A percentile compares a stretch with the other conserved stretches of the same genome.
Evolutionary conservation across 2,888 invertebrate genomes (phyloP).

Genomic region (Acrobasis repandana): DNA sequence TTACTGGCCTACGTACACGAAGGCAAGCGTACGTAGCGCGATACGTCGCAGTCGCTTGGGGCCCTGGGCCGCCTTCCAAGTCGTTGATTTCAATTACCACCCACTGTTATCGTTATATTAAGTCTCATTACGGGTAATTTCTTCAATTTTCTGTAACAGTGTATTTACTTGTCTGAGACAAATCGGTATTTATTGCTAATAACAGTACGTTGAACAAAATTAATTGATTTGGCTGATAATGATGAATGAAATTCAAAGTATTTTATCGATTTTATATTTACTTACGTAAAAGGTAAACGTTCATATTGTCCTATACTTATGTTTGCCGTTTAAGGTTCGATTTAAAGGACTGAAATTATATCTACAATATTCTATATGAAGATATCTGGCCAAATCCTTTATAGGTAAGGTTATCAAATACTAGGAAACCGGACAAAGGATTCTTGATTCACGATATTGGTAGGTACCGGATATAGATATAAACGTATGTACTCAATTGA

Average conservation of each 20-base stretch:
- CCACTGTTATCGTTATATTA: conserved; percentile 51
- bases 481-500: no score
- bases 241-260: background rate
- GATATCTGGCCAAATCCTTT: no score
- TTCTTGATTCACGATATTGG: no score
- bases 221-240: background rate
- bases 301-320: no score
- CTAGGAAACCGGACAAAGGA: no score
- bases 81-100: conserved; percentile 66
- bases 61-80: conserved; percentile 45
- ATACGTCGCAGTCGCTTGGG: conserved; percentile 40
- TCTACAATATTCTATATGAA: no score
- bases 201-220: background rate
- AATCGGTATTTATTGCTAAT: background rate
- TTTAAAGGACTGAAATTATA: background rate
- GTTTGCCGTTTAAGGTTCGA: background rate
- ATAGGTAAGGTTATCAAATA: no score
- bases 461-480: no score
- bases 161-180: conserved; percentile 6
- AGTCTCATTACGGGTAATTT: conserved; percentile 46
- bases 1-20: conserved; percentile 60
- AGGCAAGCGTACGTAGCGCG: conserved; percentile 29
- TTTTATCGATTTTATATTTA: background rate
- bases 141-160: conserved; percentile 36
- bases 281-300: no score